Evolutionary conservation across 2,888 invertebrate genomes (phyloP).

Genomic region (Cantharis lateralis): DNA sequence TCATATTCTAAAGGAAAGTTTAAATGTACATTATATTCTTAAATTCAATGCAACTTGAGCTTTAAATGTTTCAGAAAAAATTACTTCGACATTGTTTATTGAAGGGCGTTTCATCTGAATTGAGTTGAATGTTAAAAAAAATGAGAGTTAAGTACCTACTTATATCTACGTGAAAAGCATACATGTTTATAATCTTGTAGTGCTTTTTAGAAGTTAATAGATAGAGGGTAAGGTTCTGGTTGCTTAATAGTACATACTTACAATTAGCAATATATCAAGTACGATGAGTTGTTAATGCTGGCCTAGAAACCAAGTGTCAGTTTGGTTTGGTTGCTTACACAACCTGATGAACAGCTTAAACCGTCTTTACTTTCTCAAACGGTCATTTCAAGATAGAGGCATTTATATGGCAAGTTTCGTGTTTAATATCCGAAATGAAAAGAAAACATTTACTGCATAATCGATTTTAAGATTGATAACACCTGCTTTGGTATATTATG

Average conservation of each 20-base stretch:
- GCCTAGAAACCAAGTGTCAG: not conserved
- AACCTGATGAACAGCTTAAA: not conserved
- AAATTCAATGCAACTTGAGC: not conserved
- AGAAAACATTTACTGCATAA: not conserved
- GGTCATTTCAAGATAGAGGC: not conserved
- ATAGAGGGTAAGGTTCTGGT: not conserved
- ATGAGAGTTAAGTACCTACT: not conserved
- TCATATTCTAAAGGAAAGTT: not conserved
- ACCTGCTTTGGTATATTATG: not conserved
- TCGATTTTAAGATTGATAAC: not conserved
- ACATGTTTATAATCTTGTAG: not conserved
- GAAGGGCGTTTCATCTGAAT: not conserved
- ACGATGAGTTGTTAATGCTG: not conserved
- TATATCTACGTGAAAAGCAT: not conserved
- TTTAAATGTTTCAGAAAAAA: not conserved
- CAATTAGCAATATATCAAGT: not conserved
- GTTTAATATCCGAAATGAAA: not conserved
- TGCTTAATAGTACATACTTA: not conserved
- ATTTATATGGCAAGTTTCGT: not conserved
- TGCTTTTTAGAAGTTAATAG: not conserved
- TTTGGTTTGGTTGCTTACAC: not conserved
- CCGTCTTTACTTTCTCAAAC: not conserved
- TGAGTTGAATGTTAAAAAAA: not conserved
- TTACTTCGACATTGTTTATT: not conserved
- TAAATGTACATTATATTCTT: not conserved